A percentile compares a stretch with the other conserved stretches of the same genome.
Conservation (phyloP, 2,113 vertebrate genomes). For the Mohoua ochrocephala region DNA sequence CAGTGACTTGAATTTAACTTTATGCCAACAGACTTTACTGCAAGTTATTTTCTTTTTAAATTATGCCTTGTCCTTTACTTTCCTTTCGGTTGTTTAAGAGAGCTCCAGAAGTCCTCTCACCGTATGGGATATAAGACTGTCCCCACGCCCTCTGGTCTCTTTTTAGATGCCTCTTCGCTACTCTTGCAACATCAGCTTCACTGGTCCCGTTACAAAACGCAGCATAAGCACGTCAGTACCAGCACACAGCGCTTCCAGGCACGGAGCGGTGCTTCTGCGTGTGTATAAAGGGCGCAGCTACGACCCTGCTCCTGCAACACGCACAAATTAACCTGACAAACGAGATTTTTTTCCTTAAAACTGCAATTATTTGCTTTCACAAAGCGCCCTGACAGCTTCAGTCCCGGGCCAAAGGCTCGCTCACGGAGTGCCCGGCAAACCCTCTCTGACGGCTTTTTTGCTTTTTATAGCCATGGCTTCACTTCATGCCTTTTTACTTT, state of each 20-base stretch:
- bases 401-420: background rate
- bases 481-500: background rate
- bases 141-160: no score
- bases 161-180: background rate
- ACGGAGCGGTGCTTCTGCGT: accelerated
- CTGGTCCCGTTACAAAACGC: background rate
- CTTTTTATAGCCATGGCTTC: background rate
- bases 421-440: background rate
- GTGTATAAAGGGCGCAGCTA: accelerated
- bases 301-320: background rate
- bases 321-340: background rate
- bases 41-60: background rate
- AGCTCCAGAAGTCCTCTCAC: background rate
- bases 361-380: background rate
- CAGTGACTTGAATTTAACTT: background rate
- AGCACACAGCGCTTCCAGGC: accelerated
- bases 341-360: accelerated
- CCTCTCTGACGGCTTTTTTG: background rate
- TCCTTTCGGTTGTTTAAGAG: background rate
- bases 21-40: background rate
- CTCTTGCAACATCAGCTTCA: background rate
- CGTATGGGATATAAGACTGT: accelerated
- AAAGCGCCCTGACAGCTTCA: background rate
- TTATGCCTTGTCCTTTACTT: background rate
- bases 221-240: accelerated